Percentiles rank a stretch among this genome's conserved stretches.
These are phyloP conservation scores for Asbolus verrucosus DNA, from an alignment of 1,140 invertebrate species.

Conservation along the genomic window DNA sequence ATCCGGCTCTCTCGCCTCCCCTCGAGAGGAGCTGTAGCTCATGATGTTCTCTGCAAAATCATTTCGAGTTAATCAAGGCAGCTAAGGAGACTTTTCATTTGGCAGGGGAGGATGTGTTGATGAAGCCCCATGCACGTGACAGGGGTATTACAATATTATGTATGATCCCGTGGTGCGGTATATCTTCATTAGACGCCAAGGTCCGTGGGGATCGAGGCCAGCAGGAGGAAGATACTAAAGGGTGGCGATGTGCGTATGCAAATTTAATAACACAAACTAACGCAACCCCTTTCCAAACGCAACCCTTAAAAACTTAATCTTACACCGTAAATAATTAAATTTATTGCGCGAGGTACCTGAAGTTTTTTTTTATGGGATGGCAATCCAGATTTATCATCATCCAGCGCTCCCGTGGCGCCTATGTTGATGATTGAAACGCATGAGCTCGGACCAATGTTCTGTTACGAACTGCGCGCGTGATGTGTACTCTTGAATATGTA, in stretches of 20 bases:
- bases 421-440: conserved; percentile 14
- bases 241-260: conserved; percentile 24
- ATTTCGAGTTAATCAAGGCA: conserved; percentile 25
- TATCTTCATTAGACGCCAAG: conserved; percentile 40
- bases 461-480: conserved; percentile 5
- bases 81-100: conserved; percentile 38
- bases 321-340: not conserved
- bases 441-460: not conserved
- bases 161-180: conserved; percentile 41
- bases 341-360: not conserved
- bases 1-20: conserved; percentile 82
- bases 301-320: conserved; percentile 33
- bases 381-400: not conserved
- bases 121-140: conserved; percentile 37
- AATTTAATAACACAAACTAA: conserved; percentile 42
- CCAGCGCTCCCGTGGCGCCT: not conserved
- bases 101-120: conserved; percentile 31
- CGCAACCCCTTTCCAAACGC: conserved; percentile 8
- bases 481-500: conserved; percentile 33
- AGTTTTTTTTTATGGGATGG: not conserved
- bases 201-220: conserved; percentile 30
- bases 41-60: conserved; percentile 79
- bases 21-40: conserved; percentile 86
- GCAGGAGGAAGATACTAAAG: conserved; percentile 26
- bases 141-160: conserved; percentile 41